These are phyloP conservation scores for Gonioctena quinquepunctata DNA, from an alignment of 1,140 invertebrate species.

Conservation along the genomic window DNA sequence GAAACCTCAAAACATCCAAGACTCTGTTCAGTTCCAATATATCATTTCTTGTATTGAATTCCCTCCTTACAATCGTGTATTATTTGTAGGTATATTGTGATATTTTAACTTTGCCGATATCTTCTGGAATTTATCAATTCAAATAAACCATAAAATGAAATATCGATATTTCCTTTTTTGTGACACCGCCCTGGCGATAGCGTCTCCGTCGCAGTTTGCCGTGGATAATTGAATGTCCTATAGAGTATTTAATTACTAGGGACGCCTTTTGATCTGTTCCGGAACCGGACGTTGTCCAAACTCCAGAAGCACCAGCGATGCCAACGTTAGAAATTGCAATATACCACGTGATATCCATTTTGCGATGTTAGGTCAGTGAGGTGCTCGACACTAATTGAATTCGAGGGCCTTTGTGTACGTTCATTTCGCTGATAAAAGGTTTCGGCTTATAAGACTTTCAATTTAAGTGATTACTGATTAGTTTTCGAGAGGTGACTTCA, in stretches of 20 bases:
- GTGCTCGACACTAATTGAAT: background rate
- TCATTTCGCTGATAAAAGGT: background rate
- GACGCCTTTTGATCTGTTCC: constrained; percentile 50
- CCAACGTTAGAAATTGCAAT: constrained; percentile 47
- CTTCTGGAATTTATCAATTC: too few relatives aligned
- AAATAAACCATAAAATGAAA: too few relatives aligned
- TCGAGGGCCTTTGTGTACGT: background rate
- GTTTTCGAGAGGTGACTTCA: too few relatives aligned
- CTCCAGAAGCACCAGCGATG: constrained; percentile 38
- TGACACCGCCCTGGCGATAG: too few relatives aligned
- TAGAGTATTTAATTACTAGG: constrained; percentile 54
- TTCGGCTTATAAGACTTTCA: background rate
- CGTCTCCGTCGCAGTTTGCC: constrained; percentile 25
- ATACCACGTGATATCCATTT: background rate
- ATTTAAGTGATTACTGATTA: background rate
- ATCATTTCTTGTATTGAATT: too few relatives aligned
- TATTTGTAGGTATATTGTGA: too few relatives aligned
- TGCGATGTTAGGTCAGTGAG: background rate
- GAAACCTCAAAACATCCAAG: too few relatives aligned
- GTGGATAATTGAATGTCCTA: constrained; percentile 53
- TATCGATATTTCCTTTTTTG: too few relatives aligned
- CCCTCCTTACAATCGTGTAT: too few relatives aligned
- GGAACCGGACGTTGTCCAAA: constrained; percentile 50
- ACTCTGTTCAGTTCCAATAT: too few relatives aligned
- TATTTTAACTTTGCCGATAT: too few relatives aligned